Evolutionary conservation across 92 coral and sea anemone species (phyloP), one percentile per base, ranked within the genome.

Genomic region (Porites rus): DNA sequence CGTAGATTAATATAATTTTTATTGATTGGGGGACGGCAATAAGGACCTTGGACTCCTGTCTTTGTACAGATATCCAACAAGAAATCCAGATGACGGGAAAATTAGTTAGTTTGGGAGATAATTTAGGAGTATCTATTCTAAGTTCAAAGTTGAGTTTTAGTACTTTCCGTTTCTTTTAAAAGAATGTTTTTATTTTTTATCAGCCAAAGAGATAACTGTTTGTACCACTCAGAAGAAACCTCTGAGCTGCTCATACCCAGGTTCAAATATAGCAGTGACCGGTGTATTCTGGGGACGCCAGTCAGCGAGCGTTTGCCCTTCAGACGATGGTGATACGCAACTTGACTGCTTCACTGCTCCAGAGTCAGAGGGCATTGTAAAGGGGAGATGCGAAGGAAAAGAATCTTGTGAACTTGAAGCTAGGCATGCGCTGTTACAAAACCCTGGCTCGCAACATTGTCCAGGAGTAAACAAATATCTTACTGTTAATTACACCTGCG

Each of bases 401-500:
- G 97, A 94, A 79, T 92, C 99, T 0, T 97, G 99, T 54, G 97
- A 97, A 51, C 77, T 97, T 61, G 99, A 97, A 80, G 99, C 99
- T 8, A 91, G 95, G 64, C 99, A 97, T 75, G 96, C 98, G 54
- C 67, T 91, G 58, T 66, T 97, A 71, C 99, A 97, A 82, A 97
- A 95, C 82, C 92, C 93, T 10, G 82, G 91, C 4, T 65, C 94
- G 0, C 65, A 85, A 10, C 98, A 95, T 77, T 95, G 98, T 51
- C 98, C 98, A 28, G 99, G 99, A 10, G 99, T 97, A 8, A 97
- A 97, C 85, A 97, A 97, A 71, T 97, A 97, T 88, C 91, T 97
- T 50, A 92, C 89, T 43, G 94, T 97, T 5, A 93, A 94, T 86
- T 97, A 97, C 85, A 97, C 99, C 2, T 97, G 99, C 67, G 96